Conservation (phyloP, 2,888 invertebrate genomes). For the Apoderus coryli region DNA sequence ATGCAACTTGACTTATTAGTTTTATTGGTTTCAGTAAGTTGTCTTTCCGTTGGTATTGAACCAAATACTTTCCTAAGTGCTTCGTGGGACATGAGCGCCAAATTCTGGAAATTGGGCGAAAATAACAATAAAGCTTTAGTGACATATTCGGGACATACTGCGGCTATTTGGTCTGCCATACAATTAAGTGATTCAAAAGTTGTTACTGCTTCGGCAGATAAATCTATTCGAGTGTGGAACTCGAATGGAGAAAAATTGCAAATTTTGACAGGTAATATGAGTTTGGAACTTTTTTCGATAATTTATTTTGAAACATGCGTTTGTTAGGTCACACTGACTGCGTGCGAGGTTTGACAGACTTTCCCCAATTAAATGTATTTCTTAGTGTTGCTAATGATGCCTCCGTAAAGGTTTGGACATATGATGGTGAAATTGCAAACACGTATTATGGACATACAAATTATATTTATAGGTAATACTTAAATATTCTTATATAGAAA, state of each 20-base stretch:
- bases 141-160: slow-evolving; percentile 54
- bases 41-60: slow-evolving; percentile 33
- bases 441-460: slow-evolving; percentile 72
- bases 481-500: no score
- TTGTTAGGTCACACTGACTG: slow-evolving; percentile 84
- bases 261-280: slow-evolving; percentile 44
- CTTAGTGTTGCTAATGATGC: slow-evolving; percentile 90
- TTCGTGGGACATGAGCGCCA: slow-evolving; percentile 87
- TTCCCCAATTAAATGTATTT: slow-evolving; percentile 55
- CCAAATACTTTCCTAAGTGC: slow-evolving; percentile 58
- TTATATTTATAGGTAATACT: slow-evolving; percentile 78
- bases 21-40: slow-evolving; percentile 32
- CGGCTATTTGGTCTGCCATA: slow-evolving; percentile 74
- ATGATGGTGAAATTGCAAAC: slow-evolving; percentile 59
- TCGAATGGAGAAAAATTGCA: slow-evolving; percentile 49
- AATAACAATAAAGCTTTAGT: slow-evolving; percentile 35
- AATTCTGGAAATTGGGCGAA: slow-evolving; percentile 58
- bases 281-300: slow-evolving; percentile 1
- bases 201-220: slow-evolving; percentile 88
- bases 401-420: slow-evolving; percentile 70
- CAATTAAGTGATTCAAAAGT: slow-evolving; percentile 43
- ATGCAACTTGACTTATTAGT: no score
- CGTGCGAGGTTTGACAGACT: slow-evolving; percentile 62
- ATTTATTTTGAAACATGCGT: no score
- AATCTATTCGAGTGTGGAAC: slow-evolving; percentile 73